Base-by-base conservation (phyloP, 2,888 invertebrate species). In the Fragum whitleyi region DNA sequence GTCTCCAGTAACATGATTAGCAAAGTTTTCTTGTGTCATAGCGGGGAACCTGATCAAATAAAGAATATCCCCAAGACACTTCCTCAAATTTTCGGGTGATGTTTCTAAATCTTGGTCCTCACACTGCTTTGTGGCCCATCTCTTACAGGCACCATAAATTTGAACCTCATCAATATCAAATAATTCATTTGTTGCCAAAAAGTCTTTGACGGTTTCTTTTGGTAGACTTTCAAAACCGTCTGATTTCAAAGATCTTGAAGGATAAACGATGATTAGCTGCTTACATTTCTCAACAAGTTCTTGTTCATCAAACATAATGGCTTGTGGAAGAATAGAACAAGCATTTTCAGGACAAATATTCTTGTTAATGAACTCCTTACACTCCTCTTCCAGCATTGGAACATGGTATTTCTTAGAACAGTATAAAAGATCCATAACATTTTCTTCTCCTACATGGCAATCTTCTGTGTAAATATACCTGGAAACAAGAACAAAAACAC, bases 351-450 rank as follows among this genome's bases (percentile, higher is more conserved):
- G 19, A 14, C 23, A 57, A 23, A 57, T 5, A 26, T 62, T 96
- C 96, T 28, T 95, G 95, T 96, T 96, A 55, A 97, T 94, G 74
- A 96, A 96, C 36, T 95, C 95, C 36, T 96, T 96, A 90, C 97
- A 96, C 78, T 96, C 95, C 84, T 95, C 95, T 6, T 96, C 96
- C 71, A 97, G 94, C 21, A 95, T 96, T 11, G 96, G 95, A 88
- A 97, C 96, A 68, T 96, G 94, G 91, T 97, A 96, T 90, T 96
- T 96, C 91, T 96, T 96, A n/a, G 97, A 96, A 0, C 96, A 96
- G 83, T 96, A 96, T 26, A 97, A 95, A 0, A 97, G 95, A 39
- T 95, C 95, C 42, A 97, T 95, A 11, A 96, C 96, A 0, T 96
- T 96, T 19, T 94, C 94, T 11, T 72, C 77, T 3, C 76, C 75